These are phyloP conservation scores for Oryzias melastigma DNA, from an alignment of 2,113 vertebrate genomes.

Conservation along the genomic window DNA sequence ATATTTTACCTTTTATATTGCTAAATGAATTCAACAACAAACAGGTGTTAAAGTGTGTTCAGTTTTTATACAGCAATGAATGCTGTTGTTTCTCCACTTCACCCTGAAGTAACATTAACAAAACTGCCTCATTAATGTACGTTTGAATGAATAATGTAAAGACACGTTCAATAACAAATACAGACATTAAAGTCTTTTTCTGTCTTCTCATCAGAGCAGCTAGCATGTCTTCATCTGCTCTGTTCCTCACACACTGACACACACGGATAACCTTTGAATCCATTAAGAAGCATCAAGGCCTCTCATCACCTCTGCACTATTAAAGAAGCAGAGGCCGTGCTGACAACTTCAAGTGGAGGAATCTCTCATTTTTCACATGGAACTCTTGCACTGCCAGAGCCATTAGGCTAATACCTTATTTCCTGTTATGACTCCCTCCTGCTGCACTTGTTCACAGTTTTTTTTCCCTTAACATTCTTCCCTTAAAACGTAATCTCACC, in stretches of 20 bases:
- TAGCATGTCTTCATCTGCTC: background rate
- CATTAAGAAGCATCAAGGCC: background rate
- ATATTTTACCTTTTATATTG: too few species aligned
- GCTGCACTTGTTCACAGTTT: too few species aligned
- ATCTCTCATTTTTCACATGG: background rate
- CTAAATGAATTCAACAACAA: too few species aligned
- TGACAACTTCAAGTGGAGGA: slow-evolving; percentile 25
- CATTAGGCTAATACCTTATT: slow-evolving; percentile 34
- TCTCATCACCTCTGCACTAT: background rate
- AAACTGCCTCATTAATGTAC: too few species aligned
- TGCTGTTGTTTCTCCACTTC: too few species aligned
- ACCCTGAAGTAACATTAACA: too few species aligned
- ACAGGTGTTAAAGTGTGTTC: too few species aligned
- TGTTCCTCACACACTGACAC: background rate
- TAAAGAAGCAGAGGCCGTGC: slow-evolving; percentile 2
- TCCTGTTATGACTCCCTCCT: slow-evolving; percentile 20
- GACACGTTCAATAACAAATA: too few species aligned
- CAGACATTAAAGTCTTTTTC: background rate
- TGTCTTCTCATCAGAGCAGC: background rate
- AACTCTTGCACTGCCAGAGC: background rate
- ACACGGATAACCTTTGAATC: background rate
- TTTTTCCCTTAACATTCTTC: too few species aligned
- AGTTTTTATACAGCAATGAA: too few species aligned
- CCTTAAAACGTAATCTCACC: too few species aligned
- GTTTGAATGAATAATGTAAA: too few species aligned